These are phyloP conservation scores for Chunga burmeisteri DNA, from an alignment of 2,113 vertebrate species.

Conservation along the genomic window DNA sequence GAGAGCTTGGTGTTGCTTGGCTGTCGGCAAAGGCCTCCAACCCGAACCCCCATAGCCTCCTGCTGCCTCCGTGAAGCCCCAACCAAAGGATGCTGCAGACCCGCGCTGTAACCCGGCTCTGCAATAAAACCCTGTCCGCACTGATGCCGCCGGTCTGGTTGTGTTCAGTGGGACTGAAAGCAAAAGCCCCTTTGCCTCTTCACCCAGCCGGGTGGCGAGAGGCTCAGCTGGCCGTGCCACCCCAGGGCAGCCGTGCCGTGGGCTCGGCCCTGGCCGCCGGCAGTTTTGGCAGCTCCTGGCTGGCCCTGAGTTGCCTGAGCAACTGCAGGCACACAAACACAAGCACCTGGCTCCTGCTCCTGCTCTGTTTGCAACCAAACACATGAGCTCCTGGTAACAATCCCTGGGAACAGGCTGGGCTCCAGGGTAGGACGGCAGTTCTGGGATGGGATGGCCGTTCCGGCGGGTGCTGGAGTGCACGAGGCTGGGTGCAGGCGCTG, in stretches of 20 bases:
- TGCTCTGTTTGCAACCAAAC: slow-evolving; percentile 77
- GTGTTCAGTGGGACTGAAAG: background rate
- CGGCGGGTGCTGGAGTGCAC: background rate
- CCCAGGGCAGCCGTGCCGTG: background rate
- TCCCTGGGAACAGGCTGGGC: slow-evolving; percentile 68
- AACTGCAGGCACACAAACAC: slow-evolving; percentile 71
- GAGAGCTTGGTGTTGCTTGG: background rate
- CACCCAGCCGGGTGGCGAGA: background rate
- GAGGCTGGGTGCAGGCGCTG: background rate
- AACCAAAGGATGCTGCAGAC: slow-evolving; percentile 47
- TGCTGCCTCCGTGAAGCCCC: background rate
- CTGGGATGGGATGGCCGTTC: background rate
- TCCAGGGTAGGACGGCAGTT: background rate
- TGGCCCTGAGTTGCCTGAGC: slow-evolving; percentile 67
- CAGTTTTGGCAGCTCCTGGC: slow-evolving; percentile 35
- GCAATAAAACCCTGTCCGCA: slow-evolving; percentile 59
- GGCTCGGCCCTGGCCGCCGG: background rate
- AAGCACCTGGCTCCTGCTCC: slow-evolving; percentile 56
- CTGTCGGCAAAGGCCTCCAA: background rate
- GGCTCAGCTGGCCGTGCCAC: background rate
- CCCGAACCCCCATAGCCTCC: background rate
- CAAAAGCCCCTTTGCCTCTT: background rate
- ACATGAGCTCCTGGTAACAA: slow-evolving; percentile 77
- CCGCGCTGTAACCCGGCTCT: slow-evolving; percentile 27
- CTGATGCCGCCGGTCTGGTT: background rate